Evolutionary conservation across 2,113 vertebrate species (phyloP).

Genomic region (Osmerus eperlanus): DNA sequence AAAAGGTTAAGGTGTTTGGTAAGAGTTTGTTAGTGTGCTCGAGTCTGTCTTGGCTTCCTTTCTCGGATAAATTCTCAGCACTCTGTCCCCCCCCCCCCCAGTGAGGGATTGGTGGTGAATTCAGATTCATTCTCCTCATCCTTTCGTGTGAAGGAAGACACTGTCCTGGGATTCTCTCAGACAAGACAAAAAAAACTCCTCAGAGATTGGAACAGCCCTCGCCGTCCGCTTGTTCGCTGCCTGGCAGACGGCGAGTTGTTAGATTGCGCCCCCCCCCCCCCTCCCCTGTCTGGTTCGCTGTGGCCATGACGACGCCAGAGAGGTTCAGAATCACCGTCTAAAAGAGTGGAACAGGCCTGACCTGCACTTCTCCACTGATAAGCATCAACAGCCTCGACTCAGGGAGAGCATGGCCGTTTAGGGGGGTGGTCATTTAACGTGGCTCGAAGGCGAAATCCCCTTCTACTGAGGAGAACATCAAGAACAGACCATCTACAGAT

Average conservation of each 20-base stretch:
- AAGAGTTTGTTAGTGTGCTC: slow-evolving; percentile 14
- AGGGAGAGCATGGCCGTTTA: no score
- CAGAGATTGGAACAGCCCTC: slow-evolving; percentile 17
- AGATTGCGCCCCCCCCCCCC: slow-evolving; percentile 30
- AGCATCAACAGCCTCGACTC: no score
- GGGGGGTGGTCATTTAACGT: no score
- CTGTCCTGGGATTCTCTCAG: slow-evolving; percentile 48
- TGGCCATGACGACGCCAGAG: no score
- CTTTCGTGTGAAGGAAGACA: slow-evolving; percentile 49
- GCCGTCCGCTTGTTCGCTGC: slow-evolving; percentile 48
- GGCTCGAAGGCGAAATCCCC: no score
- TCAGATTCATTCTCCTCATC: slow-evolving; percentile 50
- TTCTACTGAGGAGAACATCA: no score
- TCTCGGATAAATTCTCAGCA: not conserved
- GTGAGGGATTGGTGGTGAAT: slow-evolving; percentile 38
- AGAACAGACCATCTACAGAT: no score
- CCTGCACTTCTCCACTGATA: no score
- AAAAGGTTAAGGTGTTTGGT: no score
- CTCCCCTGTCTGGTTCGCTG: no score
- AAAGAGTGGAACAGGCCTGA: no score
- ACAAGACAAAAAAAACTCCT: slow-evolving; percentile 47
- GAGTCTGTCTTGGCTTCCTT: slow-evolving; percentile 47
- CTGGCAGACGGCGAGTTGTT: slow-evolving; percentile 27
- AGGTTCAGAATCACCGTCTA: no score
- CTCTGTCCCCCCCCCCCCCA: not conserved